Conservation (phyloP, 2,797 vertebrate species). For the Hypotaenidia philippensis region DNA sequence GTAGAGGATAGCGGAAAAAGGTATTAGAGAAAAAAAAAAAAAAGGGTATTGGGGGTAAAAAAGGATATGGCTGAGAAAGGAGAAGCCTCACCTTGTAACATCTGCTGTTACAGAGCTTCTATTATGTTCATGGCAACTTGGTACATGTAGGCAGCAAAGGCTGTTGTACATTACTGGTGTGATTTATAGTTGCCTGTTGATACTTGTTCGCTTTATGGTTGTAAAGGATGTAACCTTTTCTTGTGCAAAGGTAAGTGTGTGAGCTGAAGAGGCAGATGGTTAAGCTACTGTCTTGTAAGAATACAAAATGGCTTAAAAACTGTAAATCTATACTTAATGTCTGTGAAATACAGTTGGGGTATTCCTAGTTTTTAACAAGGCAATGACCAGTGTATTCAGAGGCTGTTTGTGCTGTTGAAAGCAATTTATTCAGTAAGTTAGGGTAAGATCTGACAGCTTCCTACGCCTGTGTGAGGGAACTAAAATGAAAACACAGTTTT, state of each 20-base stretch:
- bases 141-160: background rate
- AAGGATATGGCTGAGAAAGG: background rate
- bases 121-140: accelerated
- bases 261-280: background rate
- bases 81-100: background rate
- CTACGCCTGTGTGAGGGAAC: background rate
- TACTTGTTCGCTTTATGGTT: background rate
- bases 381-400: background rate
- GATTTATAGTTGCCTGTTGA: background rate
- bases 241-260: background rate
- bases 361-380: background rate
- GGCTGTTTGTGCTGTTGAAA: background rate
- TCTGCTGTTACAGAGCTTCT: background rate
- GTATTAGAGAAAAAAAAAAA: background rate
- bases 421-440: background rate
- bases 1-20: background rate
- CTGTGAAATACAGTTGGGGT: background rate
- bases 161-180: background rate
- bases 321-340: background rate
- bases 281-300: background rate
- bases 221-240: accelerated
- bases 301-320: background rate
- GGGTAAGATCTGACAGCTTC: background rate
- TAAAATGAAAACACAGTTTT: background rate
- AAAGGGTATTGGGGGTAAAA: accelerated